Evolutionary conservation across 2,888 invertebrate species (phyloP).

Genomic region (Polyommatus icarus): DNA sequence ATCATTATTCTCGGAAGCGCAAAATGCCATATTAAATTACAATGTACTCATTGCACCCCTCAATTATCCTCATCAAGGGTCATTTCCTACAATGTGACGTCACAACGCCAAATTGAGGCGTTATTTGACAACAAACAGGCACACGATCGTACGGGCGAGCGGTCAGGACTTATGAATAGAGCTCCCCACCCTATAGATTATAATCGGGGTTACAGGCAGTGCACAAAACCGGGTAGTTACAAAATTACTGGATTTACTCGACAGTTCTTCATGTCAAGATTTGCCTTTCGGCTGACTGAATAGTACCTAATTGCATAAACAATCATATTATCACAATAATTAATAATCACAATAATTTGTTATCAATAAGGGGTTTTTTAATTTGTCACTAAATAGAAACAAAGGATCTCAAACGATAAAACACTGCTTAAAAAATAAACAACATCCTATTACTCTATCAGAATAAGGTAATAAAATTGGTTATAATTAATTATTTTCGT

Average conservation of each 20-base stretch:
- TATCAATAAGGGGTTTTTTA: too few relatives aligned
- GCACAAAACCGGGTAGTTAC: not conserved
- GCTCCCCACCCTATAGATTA: constrained; percentile 6
- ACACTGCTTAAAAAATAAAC: not conserved
- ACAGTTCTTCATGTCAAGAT: not conserved
- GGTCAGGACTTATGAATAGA: constrained; percentile 5
- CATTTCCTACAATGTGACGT: constrained; percentile 14
- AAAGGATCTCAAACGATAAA: not conserved
- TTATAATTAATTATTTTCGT: not conserved
- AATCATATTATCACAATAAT: too few relatives aligned
- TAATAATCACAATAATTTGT: too few relatives aligned
- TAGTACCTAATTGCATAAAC: too few relatives aligned
- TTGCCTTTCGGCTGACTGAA: too few relatives aligned
- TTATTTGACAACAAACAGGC: constrained; percentile 31
- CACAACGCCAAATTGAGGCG: constrained; percentile 27
- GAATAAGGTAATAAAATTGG: not conserved
- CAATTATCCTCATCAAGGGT: constrained; percentile 5
- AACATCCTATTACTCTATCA: not conserved
- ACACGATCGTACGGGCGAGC: constrained; percentile 2
- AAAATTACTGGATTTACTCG: not conserved
- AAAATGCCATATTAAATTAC: constrained; percentile 11
- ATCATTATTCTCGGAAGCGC: not conserved
- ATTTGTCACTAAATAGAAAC: too few relatives aligned
- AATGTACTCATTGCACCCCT: constrained; percentile 14
- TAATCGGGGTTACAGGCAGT: constrained; percentile 12